phyloP scores from a whole-genome alignment of 2,888 invertebrate species.

The Liposcelis brunnea region DNA sequence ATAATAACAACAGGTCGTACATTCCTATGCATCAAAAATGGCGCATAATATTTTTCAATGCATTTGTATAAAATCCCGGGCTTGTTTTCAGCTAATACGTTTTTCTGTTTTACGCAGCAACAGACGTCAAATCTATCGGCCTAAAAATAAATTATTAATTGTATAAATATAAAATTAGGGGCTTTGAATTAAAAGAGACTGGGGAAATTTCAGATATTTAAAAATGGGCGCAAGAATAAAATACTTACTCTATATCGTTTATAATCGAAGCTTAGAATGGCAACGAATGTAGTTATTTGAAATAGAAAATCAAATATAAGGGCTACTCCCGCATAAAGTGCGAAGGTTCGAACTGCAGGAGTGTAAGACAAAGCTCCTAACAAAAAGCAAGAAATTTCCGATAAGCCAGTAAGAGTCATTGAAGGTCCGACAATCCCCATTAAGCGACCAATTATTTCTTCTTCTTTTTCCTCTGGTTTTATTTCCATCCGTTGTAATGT shows the following conservation, averaged over 20 bases:
- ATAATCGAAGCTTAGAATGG: conserved; percentile 71
- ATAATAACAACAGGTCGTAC: conserved; percentile 61
- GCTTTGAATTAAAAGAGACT: too few species aligned
- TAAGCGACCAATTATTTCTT: conserved; percentile 77
- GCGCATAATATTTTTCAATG: conserved; percentile 75
- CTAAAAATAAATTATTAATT: conserved; percentile 21
- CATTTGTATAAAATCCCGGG: conserved; percentile 61
- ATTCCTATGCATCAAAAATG: conserved; percentile 59
- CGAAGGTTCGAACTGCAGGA: conserved; percentile 96
- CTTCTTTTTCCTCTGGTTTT: conserved; percentile 54
- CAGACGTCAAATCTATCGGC: conserved; percentile 57
- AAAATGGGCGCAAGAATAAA: too few species aligned
- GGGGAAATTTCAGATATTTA: too few species aligned
- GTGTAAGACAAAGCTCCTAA: conserved; percentile 84
- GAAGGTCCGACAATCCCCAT: conserved; percentile 92
- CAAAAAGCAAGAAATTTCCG: conserved; percentile 94
- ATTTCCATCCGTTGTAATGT: conserved; percentile 69
- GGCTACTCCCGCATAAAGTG: conserved; percentile 91
- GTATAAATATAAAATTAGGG: too few species aligned
- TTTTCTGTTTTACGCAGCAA: conserved; percentile 60
- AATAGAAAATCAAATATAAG: conserved; percentile 86
- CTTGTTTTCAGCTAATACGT: conserved; percentile 44
- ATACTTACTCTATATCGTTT: conserved; percentile 40
- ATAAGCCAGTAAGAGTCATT: conserved; percentile 84
- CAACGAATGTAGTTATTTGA: conserved; percentile 91